Evolutionary conservation across 2,888 invertebrate genomes (phyloP).

Genomic region (Synergus itoensis): DNA sequence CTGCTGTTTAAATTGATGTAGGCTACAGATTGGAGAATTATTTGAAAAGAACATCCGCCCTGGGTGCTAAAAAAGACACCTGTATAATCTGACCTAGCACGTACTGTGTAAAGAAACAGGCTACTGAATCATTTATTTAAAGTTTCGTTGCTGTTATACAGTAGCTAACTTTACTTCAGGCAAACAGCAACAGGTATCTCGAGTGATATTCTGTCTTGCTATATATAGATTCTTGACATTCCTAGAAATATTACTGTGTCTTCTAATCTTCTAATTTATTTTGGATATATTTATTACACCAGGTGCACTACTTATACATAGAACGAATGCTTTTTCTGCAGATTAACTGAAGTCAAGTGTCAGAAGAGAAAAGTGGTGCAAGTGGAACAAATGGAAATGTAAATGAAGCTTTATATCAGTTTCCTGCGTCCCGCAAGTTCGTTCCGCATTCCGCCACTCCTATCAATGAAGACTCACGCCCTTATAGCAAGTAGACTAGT

Average conservation of each 20-base stretch:
- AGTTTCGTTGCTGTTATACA: neutral
- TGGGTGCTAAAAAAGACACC: too few relatives aligned
- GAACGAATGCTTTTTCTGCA: too few relatives aligned
- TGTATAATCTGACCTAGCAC: neutral
- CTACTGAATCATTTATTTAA: neutral
- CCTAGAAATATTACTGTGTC: too few relatives aligned
- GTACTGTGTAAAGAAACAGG: neutral
- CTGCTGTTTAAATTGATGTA: neutral
- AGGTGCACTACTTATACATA: too few relatives aligned
- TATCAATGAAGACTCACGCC: slow-evolving; percentile 23
- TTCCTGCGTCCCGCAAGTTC: slow-evolving; percentile 6
- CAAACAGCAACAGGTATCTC: neutral
- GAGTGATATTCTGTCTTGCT: too few relatives aligned
- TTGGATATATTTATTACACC: too few relatives aligned
- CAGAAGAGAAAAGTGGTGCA: slow-evolving; percentile 10
- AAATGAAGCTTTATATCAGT: slow-evolving; percentile 23
- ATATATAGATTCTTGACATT: too few relatives aligned
- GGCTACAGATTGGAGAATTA: neutral
- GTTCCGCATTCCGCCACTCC: slow-evolving; percentile 34
- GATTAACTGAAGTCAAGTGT: too few relatives aligned
- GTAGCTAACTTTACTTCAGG: neutral
- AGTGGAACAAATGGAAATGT: slow-evolving; percentile 22
- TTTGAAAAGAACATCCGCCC: neutral
- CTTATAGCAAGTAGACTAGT: neutral
- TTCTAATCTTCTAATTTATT: too few relatives aligned